Conservation (phyloP, 2,888 invertebrate species). For the Iphiclides podalirius region DNA sequence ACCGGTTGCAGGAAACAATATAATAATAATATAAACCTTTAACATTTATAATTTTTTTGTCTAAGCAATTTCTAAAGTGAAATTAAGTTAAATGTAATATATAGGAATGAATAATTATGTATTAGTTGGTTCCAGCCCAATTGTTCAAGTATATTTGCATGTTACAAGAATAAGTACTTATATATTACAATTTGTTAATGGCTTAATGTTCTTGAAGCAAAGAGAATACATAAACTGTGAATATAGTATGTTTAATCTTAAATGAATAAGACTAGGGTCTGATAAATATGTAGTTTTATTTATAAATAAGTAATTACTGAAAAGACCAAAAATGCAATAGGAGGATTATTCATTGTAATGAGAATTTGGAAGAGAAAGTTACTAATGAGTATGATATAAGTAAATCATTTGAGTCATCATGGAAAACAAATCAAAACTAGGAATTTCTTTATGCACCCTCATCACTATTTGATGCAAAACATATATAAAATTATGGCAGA, state of each 20-base stretch:
- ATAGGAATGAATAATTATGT: conserved; percentile 14
- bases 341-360: conserved; percentile 11
- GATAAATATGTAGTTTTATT: conserved; percentile 10
- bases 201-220: not conserved
- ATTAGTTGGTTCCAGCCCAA: conserved; percentile 23
- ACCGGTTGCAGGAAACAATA: not conserved
- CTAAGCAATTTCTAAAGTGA: not conserved
- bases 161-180: conserved; percentile 19
- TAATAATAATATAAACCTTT: not conserved
- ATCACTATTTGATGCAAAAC: not conserved
- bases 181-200: conserved; percentile 3
- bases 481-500: conserved; percentile 34
- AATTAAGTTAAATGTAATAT: conserved; percentile 7
- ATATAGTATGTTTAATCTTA: conserved; percentile 4
- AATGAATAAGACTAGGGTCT: conserved; percentile 18
- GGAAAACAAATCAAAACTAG: not conserved
- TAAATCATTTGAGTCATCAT: conserved; percentile 15
- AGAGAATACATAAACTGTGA: not conserved
- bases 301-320: conserved; percentile 10
- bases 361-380: conserved; percentile 8
- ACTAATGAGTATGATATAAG: conserved; percentile 6
- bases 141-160: conserved; percentile 5
- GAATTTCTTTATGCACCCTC: not conserved
- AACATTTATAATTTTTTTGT: conserved; percentile 7
- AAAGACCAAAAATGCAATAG: conserved; percentile 6